Evolutionary conservation across 2,113 vertebrate genomes (phyloP).

Genomic region (Peromyscus polionotus): DNA sequence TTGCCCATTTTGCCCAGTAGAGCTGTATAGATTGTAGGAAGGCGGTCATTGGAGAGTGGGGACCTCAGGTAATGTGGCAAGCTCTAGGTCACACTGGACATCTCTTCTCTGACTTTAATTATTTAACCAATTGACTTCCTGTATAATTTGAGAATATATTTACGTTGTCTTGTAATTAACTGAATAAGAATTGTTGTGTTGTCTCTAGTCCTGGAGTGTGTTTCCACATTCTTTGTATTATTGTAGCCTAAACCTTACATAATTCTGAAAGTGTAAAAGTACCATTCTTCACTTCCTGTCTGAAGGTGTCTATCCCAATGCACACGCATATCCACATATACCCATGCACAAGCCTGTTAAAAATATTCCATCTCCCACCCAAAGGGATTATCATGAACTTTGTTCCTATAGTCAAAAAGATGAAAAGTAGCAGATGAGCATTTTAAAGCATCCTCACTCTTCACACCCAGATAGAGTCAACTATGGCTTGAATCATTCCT

Average conservation of each 20-base stretch:
- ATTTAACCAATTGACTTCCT: neutral
- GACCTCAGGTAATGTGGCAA: rapidly evolving
- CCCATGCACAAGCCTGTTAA: neutral
- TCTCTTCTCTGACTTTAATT: neutral
- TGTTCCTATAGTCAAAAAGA: neutral
- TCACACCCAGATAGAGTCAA: neutral
- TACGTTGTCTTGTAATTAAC: neutral
- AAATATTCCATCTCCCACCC: neutral
- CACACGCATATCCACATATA: neutral
- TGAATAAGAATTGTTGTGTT: neutral
- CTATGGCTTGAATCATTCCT: slow-evolving; percentile 19
- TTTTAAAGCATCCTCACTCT: neutral
- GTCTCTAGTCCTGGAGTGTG: neutral
- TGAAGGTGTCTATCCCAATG: neutral
- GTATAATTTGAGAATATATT: neutral
- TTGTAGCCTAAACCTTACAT: neutral
- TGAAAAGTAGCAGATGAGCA: neutral
- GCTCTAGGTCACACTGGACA: neutral
- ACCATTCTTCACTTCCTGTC: neutral
- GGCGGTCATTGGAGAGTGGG: neutral
- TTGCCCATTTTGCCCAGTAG: neutral
- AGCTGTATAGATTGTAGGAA: neutral
- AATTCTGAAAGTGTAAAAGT: neutral
- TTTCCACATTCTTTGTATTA: neutral
- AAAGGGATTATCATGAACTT: neutral